These are phyloP conservation scores for Catamblyrhynchus diadema DNA, from an alignment of 2,797 vertebrate species.

Conservation along the genomic window DNA sequence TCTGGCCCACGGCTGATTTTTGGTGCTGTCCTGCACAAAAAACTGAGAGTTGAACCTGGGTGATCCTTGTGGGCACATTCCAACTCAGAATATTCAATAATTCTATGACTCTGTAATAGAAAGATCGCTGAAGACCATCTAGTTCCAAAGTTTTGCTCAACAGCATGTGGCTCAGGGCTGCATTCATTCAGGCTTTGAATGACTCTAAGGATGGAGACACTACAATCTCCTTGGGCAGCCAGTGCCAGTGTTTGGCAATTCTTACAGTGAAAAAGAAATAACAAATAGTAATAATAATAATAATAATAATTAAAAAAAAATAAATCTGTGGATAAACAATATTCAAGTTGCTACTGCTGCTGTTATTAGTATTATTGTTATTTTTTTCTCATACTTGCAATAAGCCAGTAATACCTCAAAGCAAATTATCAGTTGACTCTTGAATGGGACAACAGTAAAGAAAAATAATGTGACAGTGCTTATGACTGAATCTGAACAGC, in stretches of 20 bases:
- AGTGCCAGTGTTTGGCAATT: background rate
- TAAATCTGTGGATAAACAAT: background rate
- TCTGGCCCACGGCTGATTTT: background rate
- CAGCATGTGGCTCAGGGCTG: accelerated
- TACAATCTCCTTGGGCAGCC: background rate
- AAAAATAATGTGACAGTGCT: too few species aligned
- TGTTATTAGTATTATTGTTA: too few species aligned
- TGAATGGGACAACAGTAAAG: too few species aligned
- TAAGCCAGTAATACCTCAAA: too few species aligned
- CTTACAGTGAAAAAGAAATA: background rate
- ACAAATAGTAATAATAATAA: too few species aligned
- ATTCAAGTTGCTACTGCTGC: background rate
- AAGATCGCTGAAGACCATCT: background rate
- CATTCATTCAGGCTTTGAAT: background rate
- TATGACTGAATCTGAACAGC: too few species aligned
- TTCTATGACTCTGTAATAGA: background rate
- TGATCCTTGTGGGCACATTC: background rate
- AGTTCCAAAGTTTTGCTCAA: background rate
- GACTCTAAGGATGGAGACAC: background rate
- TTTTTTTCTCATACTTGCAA: too few species aligned
- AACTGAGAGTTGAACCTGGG: background rate
- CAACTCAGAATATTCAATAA: background rate
- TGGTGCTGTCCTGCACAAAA: background rate
- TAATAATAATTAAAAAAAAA: background rate
- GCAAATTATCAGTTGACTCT: too few species aligned